phyloP scores from a whole-genome alignment of 92 coral and sea anemone genomes.

The Palythoa caribaeorum region DNA sequence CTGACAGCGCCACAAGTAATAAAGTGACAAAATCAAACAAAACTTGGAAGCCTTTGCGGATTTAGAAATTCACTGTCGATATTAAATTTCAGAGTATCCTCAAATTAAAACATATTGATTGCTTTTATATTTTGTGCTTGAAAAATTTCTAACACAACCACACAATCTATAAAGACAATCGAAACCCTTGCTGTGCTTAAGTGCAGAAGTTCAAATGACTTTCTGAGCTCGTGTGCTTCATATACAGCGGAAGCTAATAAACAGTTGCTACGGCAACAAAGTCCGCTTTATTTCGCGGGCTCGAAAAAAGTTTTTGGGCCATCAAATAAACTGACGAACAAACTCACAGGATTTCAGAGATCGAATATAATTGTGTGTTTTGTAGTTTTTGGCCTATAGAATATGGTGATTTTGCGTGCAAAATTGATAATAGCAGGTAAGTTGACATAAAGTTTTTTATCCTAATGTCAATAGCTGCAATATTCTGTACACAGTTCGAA shows the following conservation, averaged over 20 bases:
- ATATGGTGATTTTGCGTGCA: constrained; percentile 95
- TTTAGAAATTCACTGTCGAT: neutral
- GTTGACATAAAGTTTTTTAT: neutral
- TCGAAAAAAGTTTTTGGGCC: neutral
- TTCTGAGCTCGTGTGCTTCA: neutral
- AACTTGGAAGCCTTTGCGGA: neutral
- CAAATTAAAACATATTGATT: neutral
- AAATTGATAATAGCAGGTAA: constrained; percentile 88
- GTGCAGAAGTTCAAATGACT: neutral
- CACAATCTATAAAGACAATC: neutral
- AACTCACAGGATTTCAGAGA: neutral
- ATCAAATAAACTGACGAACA: neutral
- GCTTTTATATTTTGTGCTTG: neutral
- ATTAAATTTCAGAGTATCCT: neutral
- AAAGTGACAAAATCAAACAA: neutral
- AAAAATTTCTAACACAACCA: neutral
- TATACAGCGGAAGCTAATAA: constrained; percentile 14
- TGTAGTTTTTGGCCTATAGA: constrained; percentile 14
- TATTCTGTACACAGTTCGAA: neutral
- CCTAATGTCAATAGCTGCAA: neutral
- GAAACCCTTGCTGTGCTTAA: neutral
- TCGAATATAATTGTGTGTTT: neutral
- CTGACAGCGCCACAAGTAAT: neutral
- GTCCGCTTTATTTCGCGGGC: constrained; percentile 27
- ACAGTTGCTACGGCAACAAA: constrained; percentile 31